Percentiles rank a stretch among this genome's conserved stretches.
Evolutionary conservation across 2,113 vertebrate species (phyloP).

Genomic region (Megalops atlanticus): DNA sequence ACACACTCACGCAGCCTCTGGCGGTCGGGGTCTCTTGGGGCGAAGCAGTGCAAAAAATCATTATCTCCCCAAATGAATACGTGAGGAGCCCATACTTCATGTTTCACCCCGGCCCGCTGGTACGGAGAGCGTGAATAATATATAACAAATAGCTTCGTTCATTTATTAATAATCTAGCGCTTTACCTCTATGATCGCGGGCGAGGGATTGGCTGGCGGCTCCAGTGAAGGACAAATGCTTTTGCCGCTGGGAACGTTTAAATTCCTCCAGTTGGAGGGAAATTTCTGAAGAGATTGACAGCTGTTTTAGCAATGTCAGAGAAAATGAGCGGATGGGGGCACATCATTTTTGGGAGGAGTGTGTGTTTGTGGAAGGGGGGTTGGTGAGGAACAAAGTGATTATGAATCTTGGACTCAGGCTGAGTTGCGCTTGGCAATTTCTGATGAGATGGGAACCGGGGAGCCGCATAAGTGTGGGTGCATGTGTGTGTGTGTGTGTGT

Average conservation of each 20-base stretch:
- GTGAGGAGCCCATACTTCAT: conserved; percentile 80
- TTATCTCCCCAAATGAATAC: conserved; percentile 84
- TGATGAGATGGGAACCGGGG: neutral
- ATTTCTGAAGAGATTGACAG: conserved; percentile 53
- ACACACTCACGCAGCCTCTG: conserved; percentile 30
- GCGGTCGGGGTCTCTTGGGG: conserved; percentile 66
- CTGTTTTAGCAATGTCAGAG: conserved; percentile 46
- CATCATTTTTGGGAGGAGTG: neutral
- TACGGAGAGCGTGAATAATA: conserved; percentile 78
- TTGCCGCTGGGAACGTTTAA: conserved; percentile 66
- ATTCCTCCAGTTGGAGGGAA: conserved; percentile 67
- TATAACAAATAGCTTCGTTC: conserved; percentile 77
- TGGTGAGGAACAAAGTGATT: conserved; percentile 11
- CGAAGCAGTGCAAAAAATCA: conserved; percentile 69
- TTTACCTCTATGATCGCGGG: conserved; percentile 52
- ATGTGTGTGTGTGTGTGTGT: neutral
- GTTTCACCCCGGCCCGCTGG: conserved; percentile 69
- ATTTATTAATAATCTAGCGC: conserved; percentile 81
- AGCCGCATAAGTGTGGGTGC: neutral
- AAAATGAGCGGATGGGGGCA: conserved; percentile 13
- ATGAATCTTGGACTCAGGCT: neutral
- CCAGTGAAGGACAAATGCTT: conserved; percentile 68
- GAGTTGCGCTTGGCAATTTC: neutral
- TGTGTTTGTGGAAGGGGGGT: neutral
- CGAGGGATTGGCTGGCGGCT: conserved; percentile 61